Percentiles rank a stretch among this genome's conserved stretches.
Evolutionary conservation across 2,797 vertebrate genomes (phyloP).

Genomic region (Tadarida brasiliensis): DNA sequence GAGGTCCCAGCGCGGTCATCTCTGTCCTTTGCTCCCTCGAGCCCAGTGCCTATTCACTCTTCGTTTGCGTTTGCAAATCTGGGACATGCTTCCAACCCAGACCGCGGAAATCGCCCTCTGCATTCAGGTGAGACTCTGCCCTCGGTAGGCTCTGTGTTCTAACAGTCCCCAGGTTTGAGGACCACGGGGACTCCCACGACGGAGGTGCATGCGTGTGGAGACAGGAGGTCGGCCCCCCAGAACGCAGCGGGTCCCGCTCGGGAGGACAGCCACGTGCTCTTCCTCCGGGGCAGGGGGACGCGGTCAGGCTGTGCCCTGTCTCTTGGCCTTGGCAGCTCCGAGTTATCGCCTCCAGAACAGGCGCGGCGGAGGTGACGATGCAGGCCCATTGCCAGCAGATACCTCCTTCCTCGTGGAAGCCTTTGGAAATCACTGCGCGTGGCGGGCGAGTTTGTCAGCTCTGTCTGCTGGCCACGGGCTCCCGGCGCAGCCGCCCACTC

Average conservation of each 20-base stretch:
- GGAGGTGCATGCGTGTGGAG: background rate
- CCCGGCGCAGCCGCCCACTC: background rate
- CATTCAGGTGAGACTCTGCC: accelerated
- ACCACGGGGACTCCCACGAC: accelerated
- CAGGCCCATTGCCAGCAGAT: background rate
- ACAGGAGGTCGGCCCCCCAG: accelerated
- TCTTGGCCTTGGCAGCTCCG: background rate
- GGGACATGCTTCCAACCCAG: background rate
- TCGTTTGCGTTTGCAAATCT: background rate
- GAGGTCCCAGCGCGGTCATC: background rate
- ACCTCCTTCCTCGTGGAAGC: background rate
- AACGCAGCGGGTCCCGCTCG: accelerated
- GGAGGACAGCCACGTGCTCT: accelerated
- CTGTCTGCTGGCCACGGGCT: background rate
- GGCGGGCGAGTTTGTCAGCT: background rate
- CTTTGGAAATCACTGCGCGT: background rate
- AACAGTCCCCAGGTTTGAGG: background rate
- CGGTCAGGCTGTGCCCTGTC: background rate
- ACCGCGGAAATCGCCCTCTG: accelerated
- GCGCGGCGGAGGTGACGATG: accelerated
- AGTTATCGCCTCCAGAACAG: background rate
- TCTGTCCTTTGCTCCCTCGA: background rate
- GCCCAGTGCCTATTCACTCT: background rate
- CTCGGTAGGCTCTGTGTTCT: no score
- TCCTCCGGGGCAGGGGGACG: accelerated